Base-by-base conservation (phyloP, 2,888 invertebrate genomes). In the Drosophila birchii region DNA sequence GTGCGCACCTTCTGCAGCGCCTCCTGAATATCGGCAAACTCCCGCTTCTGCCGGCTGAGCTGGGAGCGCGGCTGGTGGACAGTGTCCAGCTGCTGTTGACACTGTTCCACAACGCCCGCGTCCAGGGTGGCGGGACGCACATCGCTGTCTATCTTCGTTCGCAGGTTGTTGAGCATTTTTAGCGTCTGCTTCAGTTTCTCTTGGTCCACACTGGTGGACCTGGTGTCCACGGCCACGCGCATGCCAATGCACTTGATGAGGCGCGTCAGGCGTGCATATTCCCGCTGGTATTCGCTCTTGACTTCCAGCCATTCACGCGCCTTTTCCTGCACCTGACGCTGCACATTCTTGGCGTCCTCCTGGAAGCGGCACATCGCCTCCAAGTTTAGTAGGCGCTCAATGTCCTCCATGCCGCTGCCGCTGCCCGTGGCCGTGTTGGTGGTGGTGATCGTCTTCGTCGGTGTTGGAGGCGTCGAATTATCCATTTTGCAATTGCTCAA, bases 261-360 rank as follows among this genome's bases (percentile, higher is more conserved):
- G 2, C 62, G 54, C 1, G 79, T 72, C 34, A 90, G 80, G 29
- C 78, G 81, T 0, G 63, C 53, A 20, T 84, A 90, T 18, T 83
- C 71, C 12, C 43, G 63, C 2, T 75, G 39, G 60, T 91, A 91
- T 38, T 92, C 90, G 5, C 36, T 57, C 34, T 89, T 90, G 5
- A 75, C 71, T 23, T 90, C 90, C 16, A 80, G 39, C 62, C 83
- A 88, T 14, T 70, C 66, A 8, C 79, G 84, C 1, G 70, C 78
- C 34, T 89, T 81, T 16, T 92, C 91, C 16, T 91, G 90, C 8
- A 91, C 78, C 26, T 90, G 87, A 2, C 88, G 89, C 1, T 76
- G 78, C 16, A 91, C 73, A 14, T 84, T 77, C 0, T 74, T 69
- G 8, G 76, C 73, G 23, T 89, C 87, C 0, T 91, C 91, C 5